Percentiles rank a stretch among this genome's conserved stretches.
phyloP scores from a whole-genome alignment of 2,797 vertebrate species.

The Podarcis lilfordi region DNA sequence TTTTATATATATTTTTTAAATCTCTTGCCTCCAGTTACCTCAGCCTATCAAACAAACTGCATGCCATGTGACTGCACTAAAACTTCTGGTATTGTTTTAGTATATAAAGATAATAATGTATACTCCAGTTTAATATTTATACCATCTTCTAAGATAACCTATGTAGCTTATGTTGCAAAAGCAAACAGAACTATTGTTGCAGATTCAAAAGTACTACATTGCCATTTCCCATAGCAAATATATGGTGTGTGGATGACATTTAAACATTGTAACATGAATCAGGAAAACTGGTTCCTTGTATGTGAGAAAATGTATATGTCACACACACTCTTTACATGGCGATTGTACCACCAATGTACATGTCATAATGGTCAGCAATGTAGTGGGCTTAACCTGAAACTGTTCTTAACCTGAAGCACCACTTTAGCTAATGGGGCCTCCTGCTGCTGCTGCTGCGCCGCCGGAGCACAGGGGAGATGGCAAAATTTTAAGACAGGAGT shows the following conservation, averaged over 20 bases:
- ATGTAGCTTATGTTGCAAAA: not conserved
- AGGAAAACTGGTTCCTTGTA: not conserved
- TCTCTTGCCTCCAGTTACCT: slow-evolving; percentile 27
- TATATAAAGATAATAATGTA: not conserved
- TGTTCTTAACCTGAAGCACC: no score
- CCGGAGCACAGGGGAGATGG: no score
- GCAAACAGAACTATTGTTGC: not conserved
- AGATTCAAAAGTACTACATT: not conserved
- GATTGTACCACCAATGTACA: not conserved
- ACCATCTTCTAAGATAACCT: not conserved
- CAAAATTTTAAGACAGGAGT: no score
- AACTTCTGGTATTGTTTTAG: not conserved
- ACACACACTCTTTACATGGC: not conserved
- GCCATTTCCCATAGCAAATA: not conserved
- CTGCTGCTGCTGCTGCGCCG: no score
- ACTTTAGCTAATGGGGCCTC: no score
- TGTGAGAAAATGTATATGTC: not conserved
- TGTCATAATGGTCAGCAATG: no score
- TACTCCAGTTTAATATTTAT: not conserved
- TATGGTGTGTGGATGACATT: not conserved
- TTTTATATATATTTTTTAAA: slow-evolving; percentile 12
- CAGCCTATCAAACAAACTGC: not conserved
- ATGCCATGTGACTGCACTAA: not conserved
- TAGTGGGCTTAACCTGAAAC: no score
- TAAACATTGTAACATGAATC: not conserved